Percentiles rank a stretch among this genome's conserved stretches.
phyloP scores from a whole-genome alignment of 2,797 vertebrate species.

The Gallinago stenura region DNA sequence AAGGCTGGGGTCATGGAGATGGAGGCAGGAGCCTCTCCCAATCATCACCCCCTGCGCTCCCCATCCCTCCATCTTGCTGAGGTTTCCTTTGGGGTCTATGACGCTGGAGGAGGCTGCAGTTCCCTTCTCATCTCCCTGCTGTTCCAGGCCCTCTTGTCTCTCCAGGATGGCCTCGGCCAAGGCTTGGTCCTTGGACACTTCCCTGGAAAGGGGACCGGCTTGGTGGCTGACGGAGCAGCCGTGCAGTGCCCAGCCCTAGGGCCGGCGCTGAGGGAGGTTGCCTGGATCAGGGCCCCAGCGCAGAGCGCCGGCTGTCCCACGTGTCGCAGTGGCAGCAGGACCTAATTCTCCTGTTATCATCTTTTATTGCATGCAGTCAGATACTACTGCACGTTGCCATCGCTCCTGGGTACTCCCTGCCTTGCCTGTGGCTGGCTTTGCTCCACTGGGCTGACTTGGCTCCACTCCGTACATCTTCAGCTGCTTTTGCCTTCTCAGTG shows the following conservation, averaged over 20 bases:
- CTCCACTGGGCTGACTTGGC: neutral
- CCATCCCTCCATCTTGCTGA: rapidly evolving
- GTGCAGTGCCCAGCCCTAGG: neutral
- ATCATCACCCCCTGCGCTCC: neutral
- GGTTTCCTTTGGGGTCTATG: neutral
- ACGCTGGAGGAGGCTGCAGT: rapidly evolving
- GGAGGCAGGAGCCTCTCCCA: neutral
- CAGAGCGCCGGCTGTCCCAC: neutral
- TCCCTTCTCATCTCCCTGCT: neutral
- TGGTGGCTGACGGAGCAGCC: rapidly evolving
- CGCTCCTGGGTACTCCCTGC: neutral
- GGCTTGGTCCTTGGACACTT: neutral
- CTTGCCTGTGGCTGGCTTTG: neutral
- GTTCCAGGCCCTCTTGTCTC: neutral
- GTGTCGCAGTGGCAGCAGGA: neutral
- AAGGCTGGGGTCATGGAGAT: neutral
- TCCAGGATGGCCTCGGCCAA: rapidly evolving
- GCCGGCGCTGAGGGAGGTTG: neutral
- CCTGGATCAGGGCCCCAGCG: neutral
- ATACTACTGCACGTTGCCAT: neutral
- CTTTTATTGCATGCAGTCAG: constrained; percentile 25
- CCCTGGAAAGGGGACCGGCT: neutral
- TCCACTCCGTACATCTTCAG: neutral
- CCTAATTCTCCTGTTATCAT: constrained; percentile 43
- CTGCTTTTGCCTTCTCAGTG: neutral